Base-by-base conservation (phyloP, 2,888 invertebrate species). In the Panopea generosa region DNA sequence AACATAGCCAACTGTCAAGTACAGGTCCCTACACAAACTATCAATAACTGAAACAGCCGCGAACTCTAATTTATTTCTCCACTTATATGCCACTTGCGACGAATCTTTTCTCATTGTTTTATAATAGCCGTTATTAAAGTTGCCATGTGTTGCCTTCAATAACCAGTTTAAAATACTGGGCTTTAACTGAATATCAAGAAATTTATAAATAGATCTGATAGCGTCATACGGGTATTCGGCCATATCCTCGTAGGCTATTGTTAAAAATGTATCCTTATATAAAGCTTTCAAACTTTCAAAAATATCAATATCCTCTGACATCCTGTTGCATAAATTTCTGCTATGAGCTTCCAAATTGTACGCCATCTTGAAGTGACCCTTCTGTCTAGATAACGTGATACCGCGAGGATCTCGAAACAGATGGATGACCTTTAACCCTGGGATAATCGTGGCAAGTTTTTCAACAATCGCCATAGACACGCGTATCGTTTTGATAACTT, bases 321-420 rank as follows among this genome's bases (percentile, higher is more conserved):
- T 9, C n/a, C 45, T 16, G 6, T 3, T 9, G 45, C 45, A 45
- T 20, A 45, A 6, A 3, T 4, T 20, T 45, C 16, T 45, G 6
- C n/a, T 45, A 45, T 45, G 45, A 4, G 45, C 3, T 16, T 45
- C 45, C 16, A 45, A 20, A 18, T 45, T n/a, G 16, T 4, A 18
- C 45, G 20, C 45, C 45, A 45, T 45, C 6, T 45, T 45, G 20
- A 45, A 45, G 16, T 45, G 6, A n/a, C 45, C 45, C 6, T 40
- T 26, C 11, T 33, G 57, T 2, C 67, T 24, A 1, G 69, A 69
- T 27, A 29, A 50, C n/a, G 61, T 60, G 22, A 69, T 69, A 7
- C 69, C 69, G 7, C 69, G 50, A 6, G 69, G 69, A 22, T 69
- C 69, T n/a, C 69, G 47, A 11, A 61, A 20, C 9, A 69, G 29